Evolutionary conservation across 1,140 invertebrate species (phyloP), one percentile per base, ranked within the genome.

Genomic region (Rhopalosiphum maidis): DNA sequence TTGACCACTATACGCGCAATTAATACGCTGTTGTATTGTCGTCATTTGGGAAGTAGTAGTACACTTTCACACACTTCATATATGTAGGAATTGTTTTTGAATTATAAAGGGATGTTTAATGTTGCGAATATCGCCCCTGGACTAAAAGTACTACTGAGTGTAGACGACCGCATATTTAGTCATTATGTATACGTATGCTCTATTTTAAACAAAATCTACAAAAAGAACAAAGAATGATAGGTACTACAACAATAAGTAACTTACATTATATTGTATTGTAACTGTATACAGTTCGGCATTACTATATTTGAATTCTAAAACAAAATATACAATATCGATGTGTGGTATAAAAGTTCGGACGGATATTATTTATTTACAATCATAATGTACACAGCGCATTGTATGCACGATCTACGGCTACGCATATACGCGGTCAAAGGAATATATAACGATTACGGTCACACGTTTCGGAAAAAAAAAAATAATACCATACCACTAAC

Each of bases 401-500:
- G 2, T 83, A 43, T 23, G 23, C 9, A 43, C 22, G 35, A 83
- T 37, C 6, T 41, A 41, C 25, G 43, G 23, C 18, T 51, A 51
- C 48, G 18, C n/a, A 25, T 37, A 35, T n/a, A 46, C 37, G 54
- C 37, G 55, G 60, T 83, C 90, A 83, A 83, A 85, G 82, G 48
- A 85, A n/a, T 35, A 55, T 55, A 68, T 55, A 68, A 9, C 35
- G 37, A 85, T 48, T 85, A 54, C 82, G 82, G 77, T 93, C 48
- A 83, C 91, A 93, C 82, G 91, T 85, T 93, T 60, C 4, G 37
- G 0, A 6, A n/a, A 35, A 88, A 51, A 51, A 91, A 82, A 91
- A 85, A 43, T 83, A 91, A 92, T 93, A 93, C 48, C 43, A 68
- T 51, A 83, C 82, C 48, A 54, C 82, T 93, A 93, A 93, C 82